A percentile compares a stretch with the other conserved stretches of the same genome.
Evolutionary conservation across 2,797 vertebrate genomes (phyloP).

Genomic region (Gymnocypris eckloni): DNA sequence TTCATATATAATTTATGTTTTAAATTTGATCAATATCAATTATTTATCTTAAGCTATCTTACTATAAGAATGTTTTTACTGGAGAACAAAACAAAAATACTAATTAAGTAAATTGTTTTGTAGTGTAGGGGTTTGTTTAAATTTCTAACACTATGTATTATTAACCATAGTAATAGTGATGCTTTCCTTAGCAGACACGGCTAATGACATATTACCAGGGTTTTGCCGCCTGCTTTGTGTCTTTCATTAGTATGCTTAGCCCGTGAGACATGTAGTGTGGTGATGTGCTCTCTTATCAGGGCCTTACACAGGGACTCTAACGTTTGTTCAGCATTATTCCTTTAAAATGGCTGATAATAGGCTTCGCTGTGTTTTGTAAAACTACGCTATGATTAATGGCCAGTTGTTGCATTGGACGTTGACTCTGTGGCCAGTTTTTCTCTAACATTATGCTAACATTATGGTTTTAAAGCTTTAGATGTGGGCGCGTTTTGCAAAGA

Average conservation of each 20-base stretch:
- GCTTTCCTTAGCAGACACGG: slow-evolving; percentile 7
- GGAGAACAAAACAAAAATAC: not conserved
- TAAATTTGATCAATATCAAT: not conserved
- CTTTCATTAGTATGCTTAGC: slow-evolving; percentile 61
- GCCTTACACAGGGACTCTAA: slow-evolving; percentile 48
- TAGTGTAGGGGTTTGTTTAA: not conserved
- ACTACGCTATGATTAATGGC: slow-evolving; percentile 58
- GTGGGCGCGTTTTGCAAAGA: slow-evolving; percentile 48
- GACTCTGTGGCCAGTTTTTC: slow-evolving; percentile 43
- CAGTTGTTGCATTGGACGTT: slow-evolving; percentile 52
- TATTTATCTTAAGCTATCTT: not conserved
- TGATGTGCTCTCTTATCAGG: slow-evolving; percentile 60
- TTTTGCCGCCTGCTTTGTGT: slow-evolving; percentile 20
- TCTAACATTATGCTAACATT: slow-evolving; percentile 28
- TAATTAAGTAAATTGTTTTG: not conserved
- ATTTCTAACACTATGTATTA: not conserved
- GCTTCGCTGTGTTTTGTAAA: slow-evolving; percentile 51
- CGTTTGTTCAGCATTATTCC: slow-evolving; percentile 62
- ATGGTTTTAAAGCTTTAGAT: slow-evolving; percentile 50
- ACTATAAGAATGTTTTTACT: not conserved
- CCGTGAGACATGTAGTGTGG: slow-evolving; percentile 30
- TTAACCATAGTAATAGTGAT: not conserved
- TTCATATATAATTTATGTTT: not conserved
- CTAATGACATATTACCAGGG: slow-evolving; percentile 16
- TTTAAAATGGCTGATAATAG: slow-evolving; percentile 61